These are phyloP conservation scores for Drosophila engyochracea DNA, from an alignment of 2,888 invertebrate species.

Conservation along the genomic window DNA sequence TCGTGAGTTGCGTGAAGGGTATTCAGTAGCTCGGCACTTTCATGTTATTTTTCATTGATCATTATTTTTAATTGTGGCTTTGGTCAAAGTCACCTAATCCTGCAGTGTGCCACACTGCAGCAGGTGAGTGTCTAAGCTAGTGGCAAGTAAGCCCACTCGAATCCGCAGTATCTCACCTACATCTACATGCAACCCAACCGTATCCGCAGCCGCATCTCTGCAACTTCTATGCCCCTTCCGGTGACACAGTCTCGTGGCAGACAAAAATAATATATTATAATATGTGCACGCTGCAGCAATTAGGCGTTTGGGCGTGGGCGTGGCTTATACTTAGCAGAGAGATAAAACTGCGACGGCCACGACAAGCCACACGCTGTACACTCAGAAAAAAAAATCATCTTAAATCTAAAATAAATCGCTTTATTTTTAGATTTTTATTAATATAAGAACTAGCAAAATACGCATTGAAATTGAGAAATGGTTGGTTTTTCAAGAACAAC, in stretches of 20 bases:
- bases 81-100: not conserved
- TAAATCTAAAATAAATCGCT: not conserved
- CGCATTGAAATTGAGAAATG: not conserved
- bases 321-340: constrained; percentile 30
- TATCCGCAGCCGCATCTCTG: constrained; percentile 13
- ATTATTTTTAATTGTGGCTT: no score
- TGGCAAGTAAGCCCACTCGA: not conserved
- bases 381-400: not conserved
- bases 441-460: not conserved
- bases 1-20: no score
- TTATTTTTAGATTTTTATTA: not conserved
- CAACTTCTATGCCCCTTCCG: not conserved
- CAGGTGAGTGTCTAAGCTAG: constrained; percentile 12
- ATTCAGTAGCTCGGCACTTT: no score
- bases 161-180: not conserved
- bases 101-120: constrained; percentile 21
- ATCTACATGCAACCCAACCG: not conserved
- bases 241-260: not conserved
- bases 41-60: no score
- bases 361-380: constrained; percentile 3
- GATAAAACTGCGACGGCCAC: constrained; percentile 30
- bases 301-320: constrained; percentile 23
- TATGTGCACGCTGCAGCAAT: constrained; percentile 2
- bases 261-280: constrained; percentile 35
- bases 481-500: not conserved